Percentiles rank a stretch among this genome's conserved stretches.
phyloP scores from a whole-genome alignment of 2,113 vertebrate genomes.

The Tonatia bakeri region DNA sequence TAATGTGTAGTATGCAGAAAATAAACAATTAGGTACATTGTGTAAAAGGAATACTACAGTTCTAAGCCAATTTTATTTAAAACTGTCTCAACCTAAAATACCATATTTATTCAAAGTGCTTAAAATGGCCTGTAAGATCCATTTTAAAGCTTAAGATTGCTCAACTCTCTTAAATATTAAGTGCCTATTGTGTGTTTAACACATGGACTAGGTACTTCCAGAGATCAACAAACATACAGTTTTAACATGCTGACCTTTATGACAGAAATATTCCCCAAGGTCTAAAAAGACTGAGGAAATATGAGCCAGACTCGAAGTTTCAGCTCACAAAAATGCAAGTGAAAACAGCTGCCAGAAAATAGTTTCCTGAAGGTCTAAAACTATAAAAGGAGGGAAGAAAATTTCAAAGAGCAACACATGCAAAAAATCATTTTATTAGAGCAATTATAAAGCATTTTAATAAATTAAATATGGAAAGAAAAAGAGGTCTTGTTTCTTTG shows the following conservation, averaged over 20 bases:
- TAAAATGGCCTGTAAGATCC: background rate
- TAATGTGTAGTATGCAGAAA: background rate
- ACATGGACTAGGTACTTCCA: background rate
- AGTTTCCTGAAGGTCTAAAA: background rate
- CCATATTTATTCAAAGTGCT: background rate
- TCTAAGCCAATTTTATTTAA: conserved; percentile 5
- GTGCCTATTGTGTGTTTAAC: background rate
- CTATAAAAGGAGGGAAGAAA: background rate
- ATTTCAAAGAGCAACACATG: background rate
- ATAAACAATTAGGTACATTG: background rate
- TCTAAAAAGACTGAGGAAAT: conserved; percentile 2
- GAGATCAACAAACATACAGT: background rate
- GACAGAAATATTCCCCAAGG: background rate
- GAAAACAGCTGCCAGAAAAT: background rate
- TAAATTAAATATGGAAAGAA: background rate
- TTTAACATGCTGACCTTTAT: background rate
- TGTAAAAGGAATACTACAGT: background rate
- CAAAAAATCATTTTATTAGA: background rate
- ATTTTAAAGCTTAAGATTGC: background rate
- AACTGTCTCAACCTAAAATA: background rate
- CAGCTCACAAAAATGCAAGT: conserved; percentile 9
- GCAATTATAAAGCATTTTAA: background rate
- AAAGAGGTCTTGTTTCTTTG: background rate
- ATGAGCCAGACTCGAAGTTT: background rate
- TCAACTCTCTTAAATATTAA: background rate